phyloP scores from a whole-genome alignment of 1,140 invertebrate species.

The Neocloeon triangulifer region DNA sequence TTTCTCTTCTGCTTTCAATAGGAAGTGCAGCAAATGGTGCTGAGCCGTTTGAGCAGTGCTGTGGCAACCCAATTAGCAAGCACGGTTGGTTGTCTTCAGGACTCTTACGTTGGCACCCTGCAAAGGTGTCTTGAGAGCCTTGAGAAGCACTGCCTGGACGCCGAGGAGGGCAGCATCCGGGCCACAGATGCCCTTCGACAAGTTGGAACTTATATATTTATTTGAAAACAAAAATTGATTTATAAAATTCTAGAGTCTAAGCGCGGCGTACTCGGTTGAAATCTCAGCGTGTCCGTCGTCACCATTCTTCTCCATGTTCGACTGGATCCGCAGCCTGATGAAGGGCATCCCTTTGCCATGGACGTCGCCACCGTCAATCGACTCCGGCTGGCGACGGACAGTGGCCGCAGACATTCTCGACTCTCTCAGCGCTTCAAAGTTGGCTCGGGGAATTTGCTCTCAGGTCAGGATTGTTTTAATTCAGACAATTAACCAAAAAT shows the following conservation, averaged over 20 bases:
- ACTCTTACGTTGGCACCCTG: slow-evolving; percentile 59
- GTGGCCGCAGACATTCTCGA: slow-evolving; percentile 48
- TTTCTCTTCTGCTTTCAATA: no score
- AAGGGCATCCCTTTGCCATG: slow-evolving; percentile 33
- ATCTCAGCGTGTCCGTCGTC: slow-evolving; percentile 54
- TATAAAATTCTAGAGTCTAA: slow-evolving; percentile 33
- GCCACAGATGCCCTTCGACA: slow-evolving; percentile 60
- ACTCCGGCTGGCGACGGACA: slow-evolving; percentile 46
- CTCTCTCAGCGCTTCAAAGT: slow-evolving; percentile 41
- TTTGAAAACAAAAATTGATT: slow-evolving; percentile 2
- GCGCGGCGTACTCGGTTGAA: slow-evolving; percentile 62
- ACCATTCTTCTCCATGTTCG: slow-evolving; percentile 47
- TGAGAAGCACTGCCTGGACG: slow-evolving; percentile 30
- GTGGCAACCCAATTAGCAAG: slow-evolving; percentile 59
- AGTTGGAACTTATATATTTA: not conserved
- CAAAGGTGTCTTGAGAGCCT: slow-evolving; percentile 43
- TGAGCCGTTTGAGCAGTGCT: slow-evolving; percentile 46
- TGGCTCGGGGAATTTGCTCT: slow-evolving; percentile 51
- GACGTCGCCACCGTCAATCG: slow-evolving; percentile 33
- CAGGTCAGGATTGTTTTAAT: slow-evolving; percentile 32
- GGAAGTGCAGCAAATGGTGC: slow-evolving; percentile 59
- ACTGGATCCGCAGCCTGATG: slow-evolving; percentile 50
- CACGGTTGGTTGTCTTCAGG: slow-evolving; percentile 60
- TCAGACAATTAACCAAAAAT: slow-evolving; percentile 2
- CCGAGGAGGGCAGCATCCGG: slow-evolving; percentile 26